These are phyloP conservation scores for Eremobia ochroleuca DNA, from an alignment of 2,888 invertebrate genomes.

Conservation along the genomic window DNA sequence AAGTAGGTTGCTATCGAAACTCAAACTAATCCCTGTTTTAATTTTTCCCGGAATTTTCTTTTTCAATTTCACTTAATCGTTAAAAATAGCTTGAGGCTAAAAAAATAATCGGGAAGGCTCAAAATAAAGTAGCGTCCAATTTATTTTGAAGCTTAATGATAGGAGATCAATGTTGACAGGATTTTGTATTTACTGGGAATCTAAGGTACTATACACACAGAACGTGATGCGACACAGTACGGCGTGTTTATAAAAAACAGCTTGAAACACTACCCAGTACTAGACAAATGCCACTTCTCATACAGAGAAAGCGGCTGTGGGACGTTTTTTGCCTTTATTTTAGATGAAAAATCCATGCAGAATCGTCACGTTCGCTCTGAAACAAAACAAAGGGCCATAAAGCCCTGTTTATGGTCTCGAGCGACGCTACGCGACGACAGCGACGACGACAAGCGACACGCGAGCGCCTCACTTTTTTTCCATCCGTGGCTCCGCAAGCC, in stretches of 20 bases:
- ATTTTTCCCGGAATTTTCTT: neutral
- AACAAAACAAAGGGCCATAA: neutral
- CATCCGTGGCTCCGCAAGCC: no score
- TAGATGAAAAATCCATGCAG: neutral
- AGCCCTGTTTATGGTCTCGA: neutral
- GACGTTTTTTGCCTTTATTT: conserved; percentile 1
- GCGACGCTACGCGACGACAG: neutral
- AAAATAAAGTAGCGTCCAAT: conserved; percentile 44
- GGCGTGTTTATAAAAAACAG: neutral
- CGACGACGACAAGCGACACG: neutral
- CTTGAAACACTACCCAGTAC: neutral
- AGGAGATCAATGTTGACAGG: conserved; percentile 1
- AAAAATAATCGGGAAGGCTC: neutral
- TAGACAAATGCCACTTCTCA: neutral
- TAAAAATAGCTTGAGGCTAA: conserved; percentile 18
- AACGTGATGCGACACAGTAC: neutral
- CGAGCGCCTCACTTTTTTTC: no score
- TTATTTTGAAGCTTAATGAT: conserved; percentile 40
- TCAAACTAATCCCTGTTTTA: neutral
- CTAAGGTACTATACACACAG: neutral
- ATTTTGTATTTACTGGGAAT: conserved; percentile 26
- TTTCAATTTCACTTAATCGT: conserved; percentile 11
- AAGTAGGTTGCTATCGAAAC: neutral
- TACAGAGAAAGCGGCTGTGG: neutral
- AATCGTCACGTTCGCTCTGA: neutral